These are phyloP conservation scores for Ischnus inquisitorius DNA, from an alignment of 2,888 invertebrate genomes.

Conservation along the genomic window DNA sequence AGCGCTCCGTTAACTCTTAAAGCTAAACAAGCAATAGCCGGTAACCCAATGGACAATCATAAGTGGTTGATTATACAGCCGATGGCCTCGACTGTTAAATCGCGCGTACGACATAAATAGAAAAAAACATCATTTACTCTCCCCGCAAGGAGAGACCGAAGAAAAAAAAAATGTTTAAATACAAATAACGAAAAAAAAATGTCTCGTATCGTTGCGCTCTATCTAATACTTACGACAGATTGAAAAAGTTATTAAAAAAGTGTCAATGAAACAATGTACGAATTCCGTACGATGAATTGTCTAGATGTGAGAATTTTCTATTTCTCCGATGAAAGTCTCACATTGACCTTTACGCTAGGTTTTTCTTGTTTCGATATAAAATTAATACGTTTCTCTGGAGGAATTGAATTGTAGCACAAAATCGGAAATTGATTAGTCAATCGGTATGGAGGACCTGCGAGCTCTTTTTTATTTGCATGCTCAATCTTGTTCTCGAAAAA, in stretches of 20 bases:
- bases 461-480: background rate
- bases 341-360: background rate
- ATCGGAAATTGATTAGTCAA: background rate
- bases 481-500: background rate
- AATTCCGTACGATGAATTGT: constrained; percentile 55
- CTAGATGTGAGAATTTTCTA: constrained; percentile 43
- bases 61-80: background rate
- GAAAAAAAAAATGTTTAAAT: background rate
- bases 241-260: constrained; percentile 9
- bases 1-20: constrained; percentile 43
- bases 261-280: constrained; percentile 44
- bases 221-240: background rate
- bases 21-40: constrained; percentile 36
- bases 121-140: background rate
- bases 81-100: constrained; percentile 15
- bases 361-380: background rate
- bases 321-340: constrained; percentile 15
- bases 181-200: background rate
- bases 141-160: background rate
- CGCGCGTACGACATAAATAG: constrained; percentile 9
- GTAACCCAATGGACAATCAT: constrained; percentile 1
- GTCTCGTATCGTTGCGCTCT: constrained; percentile 4
- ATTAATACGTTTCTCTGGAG: background rate
- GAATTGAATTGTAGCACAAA: background rate
- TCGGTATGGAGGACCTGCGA: background rate